Evolutionary conservation across 1,140 invertebrate species (phyloP).

Genomic region (Berghia stephanieae): DNA sequence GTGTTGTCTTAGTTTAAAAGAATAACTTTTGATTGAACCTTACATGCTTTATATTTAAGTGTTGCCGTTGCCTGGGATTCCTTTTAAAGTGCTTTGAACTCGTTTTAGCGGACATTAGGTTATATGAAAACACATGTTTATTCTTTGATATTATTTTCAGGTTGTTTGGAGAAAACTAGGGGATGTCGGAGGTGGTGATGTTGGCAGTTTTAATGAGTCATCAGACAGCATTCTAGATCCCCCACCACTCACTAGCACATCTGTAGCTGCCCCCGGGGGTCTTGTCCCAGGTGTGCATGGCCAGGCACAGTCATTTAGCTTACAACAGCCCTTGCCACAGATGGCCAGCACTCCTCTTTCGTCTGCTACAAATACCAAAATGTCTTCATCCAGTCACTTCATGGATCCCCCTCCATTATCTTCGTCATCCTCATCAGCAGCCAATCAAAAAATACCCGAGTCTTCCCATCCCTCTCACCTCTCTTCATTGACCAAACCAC

Average conservation of each 20-base stretch:
- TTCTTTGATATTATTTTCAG: too few species aligned
- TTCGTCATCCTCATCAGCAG: neutral
- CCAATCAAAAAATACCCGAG: neutral
- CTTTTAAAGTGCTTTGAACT: too few species aligned
- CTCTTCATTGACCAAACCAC: neutral
- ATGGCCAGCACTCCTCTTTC: constrained; percentile 22
- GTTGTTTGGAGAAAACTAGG: constrained; percentile 66
- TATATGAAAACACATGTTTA: too few species aligned
- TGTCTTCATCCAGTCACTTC: too few species aligned
- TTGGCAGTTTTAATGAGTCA: constrained; percentile 37
- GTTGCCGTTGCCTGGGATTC: too few species aligned
- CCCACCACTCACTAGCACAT: neutral
- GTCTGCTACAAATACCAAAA: neutral
- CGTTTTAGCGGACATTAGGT: too few species aligned
- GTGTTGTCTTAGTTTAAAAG: too few species aligned
- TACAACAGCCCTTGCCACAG: neutral
- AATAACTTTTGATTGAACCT: too few species aligned
- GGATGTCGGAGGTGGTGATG: constrained; percentile 52
- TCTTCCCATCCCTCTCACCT: neutral
- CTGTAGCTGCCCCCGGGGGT: neutral
- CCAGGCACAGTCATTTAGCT: neutral
- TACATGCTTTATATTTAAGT: constrained; percentile 10
- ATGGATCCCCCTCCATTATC: too few species aligned
- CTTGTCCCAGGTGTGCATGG: neutral
- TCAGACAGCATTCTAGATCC: constrained; percentile 26